A percentile compares a stretch with the other conserved stretches of the same genome.
Conservation (phyloP, 2,113 vertebrate genomes). For the Lagenorhynchus albirostris region DNA sequence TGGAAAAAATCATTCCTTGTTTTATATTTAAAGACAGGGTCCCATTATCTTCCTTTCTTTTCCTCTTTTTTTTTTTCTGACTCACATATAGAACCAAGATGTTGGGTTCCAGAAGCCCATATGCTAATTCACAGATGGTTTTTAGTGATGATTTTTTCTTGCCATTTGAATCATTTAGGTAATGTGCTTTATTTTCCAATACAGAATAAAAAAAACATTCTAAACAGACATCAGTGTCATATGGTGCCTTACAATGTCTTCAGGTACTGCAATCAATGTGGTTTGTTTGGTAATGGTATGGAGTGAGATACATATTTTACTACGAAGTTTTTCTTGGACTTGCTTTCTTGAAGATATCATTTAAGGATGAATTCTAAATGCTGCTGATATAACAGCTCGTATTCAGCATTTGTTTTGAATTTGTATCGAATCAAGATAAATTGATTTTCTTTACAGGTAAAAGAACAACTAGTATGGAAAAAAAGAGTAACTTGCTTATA, state of each 20-base stretch:
- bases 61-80: neutral
- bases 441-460: conserved; percentile 15
- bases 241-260: neutral
- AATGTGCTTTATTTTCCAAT: conserved; percentile 64
- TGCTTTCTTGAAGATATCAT: conserved; percentile 53
- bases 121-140: conserved; percentile 52
- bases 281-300: conserved; percentile 46
- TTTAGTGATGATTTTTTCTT: neutral
- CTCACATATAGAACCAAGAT: conserved; percentile 46
- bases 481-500: neutral
- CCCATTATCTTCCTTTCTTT: conserved; percentile 22
- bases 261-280: neutral
- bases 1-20: neutral
- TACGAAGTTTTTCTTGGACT: conserved; percentile 16
- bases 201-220: conserved; percentile 33
- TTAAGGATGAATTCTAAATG: conserved; percentile 59
- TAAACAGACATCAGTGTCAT: conserved; percentile 2
- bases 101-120: conserved; percentile 16
- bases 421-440: conserved; percentile 41
- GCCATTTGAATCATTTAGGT: conserved; percentile 33
- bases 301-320: conserved; percentile 14
- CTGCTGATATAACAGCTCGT: conserved; percentile 33
- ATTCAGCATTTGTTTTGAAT: conserved; percentile 20
- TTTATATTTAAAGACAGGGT: conserved; percentile 38
- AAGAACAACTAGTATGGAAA: neutral